Evolutionary conservation across 2,888 invertebrate species (phyloP).

Genomic region (Tetramorium bicarinatum): DNA sequence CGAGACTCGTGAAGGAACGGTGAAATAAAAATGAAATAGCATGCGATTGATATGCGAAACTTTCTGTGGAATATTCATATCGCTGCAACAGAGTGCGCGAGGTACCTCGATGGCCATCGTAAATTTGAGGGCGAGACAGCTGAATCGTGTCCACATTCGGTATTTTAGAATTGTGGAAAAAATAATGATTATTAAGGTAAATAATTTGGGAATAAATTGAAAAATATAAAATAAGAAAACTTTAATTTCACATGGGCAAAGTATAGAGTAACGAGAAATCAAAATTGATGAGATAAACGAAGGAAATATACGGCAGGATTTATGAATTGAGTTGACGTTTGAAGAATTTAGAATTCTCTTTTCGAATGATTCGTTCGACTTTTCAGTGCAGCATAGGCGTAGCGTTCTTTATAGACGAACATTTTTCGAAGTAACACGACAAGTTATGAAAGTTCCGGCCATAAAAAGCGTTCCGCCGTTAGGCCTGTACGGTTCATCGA

Average conservation of each 20-base stretch:
- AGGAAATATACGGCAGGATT: background rate
- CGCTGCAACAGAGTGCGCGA: background rate
- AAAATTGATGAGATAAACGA: background rate
- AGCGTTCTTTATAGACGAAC: background rate
- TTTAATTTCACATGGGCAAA: background rate
- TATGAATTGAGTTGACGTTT: background rate
- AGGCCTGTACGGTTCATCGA: slow-evolving; percentile 63
- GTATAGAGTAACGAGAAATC: background rate
- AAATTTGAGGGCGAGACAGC: background rate
- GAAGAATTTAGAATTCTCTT: background rate
- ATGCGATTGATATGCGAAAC: slow-evolving; percentile 11
- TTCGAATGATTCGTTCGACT: slow-evolving; percentile 33
- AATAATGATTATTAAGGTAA: background rate
- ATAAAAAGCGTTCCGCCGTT: slow-evolving; percentile 48
- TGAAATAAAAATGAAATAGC: background rate
- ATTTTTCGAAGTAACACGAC: slow-evolving; percentile 24
- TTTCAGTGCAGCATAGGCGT: slow-evolving; percentile 4
- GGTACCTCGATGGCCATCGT: background rate
- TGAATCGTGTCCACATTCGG: background rate
- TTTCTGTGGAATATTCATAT: background rate
- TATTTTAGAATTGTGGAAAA: background rate
- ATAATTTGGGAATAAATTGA: too few species aligned
- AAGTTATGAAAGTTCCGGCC: slow-evolving; percentile 41
- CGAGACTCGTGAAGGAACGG: background rate
- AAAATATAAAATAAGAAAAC: background rate